Conservation (phyloP, 2,113 vertebrate genomes). For the Athene noctua region DNA sequence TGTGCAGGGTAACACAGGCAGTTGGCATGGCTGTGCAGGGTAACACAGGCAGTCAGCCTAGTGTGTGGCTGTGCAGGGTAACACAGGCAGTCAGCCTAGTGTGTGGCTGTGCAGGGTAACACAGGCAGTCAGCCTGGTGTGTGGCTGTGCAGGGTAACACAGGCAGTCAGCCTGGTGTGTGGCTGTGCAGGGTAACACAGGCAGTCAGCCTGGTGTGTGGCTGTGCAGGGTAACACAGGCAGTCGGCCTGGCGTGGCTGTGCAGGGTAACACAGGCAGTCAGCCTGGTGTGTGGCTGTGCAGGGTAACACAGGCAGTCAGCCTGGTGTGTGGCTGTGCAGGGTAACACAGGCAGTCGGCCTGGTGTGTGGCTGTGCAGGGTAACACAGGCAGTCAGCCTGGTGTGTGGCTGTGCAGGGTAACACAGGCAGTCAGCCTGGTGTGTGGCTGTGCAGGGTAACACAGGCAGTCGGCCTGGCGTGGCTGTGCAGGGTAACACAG, state of each 20-base stretch:
- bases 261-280: too few relatives aligned
- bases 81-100: not conserved
- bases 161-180: too few relatives aligned
- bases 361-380: not conserved
- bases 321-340: too few relatives aligned
- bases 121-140: too few relatives aligned
- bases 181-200: too few relatives aligned
- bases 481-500: not conserved
- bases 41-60: too few relatives aligned
- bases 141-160: not conserved
- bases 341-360: not conserved
- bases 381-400: too few relatives aligned
- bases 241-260: too few relatives aligned
- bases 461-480: not conserved
- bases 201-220: not conserved
- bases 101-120: not conserved
- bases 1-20: not conserved
- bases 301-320: not conserved
- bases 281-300: fast-evolving
- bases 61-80: too few relatives aligned
- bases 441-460: too few relatives aligned
- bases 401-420: not conserved
- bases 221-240: not conserved
- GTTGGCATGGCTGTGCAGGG: not conserved
- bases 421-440: too few relatives aligned